Evolutionary conservation across 2,888 invertebrate species (phyloP), one percentile per base, ranked within the genome.

Genomic region (Drosophila mayaguana): DNA sequence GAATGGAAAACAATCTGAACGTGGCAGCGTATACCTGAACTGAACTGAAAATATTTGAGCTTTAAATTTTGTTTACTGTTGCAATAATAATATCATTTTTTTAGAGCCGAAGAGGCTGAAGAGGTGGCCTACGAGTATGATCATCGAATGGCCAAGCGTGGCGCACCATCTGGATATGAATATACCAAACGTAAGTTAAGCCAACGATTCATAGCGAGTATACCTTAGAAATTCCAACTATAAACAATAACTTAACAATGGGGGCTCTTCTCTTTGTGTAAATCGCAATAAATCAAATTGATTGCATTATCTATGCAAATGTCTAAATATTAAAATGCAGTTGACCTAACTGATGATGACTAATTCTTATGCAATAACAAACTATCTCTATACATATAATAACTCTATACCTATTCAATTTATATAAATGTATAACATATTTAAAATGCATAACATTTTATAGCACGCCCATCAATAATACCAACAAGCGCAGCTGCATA

Each of bases 391-490:
- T 55, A 48, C 20, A 32, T 11, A 32, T 32, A 28, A 75, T 72
- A 63, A 76, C 67, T 55, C 42, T 63, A 51, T 53, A 34, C 54
- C 54, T 60, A 69, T 18, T 54, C 40, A 55, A 66, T 65, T 36
- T 50, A 56, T 20, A 55, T 63, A 57, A 42, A 25, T 50, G 18
- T 34, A 77, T 78, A 74, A 74, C 36, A 57, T 71, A 73, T 63
- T 72, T 45, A 80, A 76, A 83, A 79, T 71, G 67, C 68, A 78
- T 82, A 72, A 87, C 28, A 86, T 90, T 89, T 91, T 91, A 85
- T 91, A 91, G 91, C 83, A 80, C 86, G 88, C 48, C 90, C 88
- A 68, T 80, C 88, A 81, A 85, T 89, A 90, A 80, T 86, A 77
- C 83, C 90, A 81, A 80, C 91, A 80, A 81, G 82, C 74, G 81